These are phyloP conservation scores for Boloria selene DNA, from an alignment of 2,888 invertebrate genomes.

Conservation along the genomic window DNA sequence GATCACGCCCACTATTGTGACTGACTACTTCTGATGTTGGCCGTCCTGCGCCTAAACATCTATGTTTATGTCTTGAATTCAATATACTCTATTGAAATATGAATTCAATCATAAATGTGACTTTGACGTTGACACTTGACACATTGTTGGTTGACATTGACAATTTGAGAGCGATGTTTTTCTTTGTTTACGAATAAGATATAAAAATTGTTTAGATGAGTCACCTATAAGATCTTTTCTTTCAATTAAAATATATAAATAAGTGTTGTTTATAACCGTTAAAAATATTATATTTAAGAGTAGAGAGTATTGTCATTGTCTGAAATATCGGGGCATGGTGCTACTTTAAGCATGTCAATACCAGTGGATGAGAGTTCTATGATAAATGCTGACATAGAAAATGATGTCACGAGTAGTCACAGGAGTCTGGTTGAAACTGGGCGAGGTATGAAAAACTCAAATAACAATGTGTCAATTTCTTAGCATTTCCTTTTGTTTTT, in stretches of 20 bases:
- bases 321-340: conserved; percentile 42
- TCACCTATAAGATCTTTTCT: conserved; percentile 25
- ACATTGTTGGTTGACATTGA: conserved; percentile 17
- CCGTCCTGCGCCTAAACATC: too few species aligned
- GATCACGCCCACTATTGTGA: too few species aligned
- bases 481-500: too few species aligned
- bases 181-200: conserved; percentile 35
- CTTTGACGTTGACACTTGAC: conserved; percentile 16
- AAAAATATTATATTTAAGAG: conserved; percentile 8
- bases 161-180: conserved; percentile 13
- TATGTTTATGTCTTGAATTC: too few species aligned
- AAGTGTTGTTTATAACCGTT: not conserved
- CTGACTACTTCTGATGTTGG: too few species aligned
- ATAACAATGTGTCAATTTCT: not conserved
- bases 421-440: conserved; percentile 65
- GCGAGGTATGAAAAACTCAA: conserved; percentile 52
- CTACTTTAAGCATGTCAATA: conserved; percentile 57
- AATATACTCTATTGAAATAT: too few species aligned
- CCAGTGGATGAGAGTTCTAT: conserved; percentile 71
- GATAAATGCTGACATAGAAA: conserved; percentile 71
- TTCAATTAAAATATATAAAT: not conserved
- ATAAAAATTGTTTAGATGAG: conserved; percentile 26
- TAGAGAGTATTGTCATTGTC: conserved; percentile 2
- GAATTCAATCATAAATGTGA: not conserved
- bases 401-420: conserved; percentile 68